Percentiles rank a stretch among this genome's conserved stretches.
These are phyloP conservation scores for Anthonomus grandis DNA, from an alignment of 1,140 invertebrate species.

Conservation along the genomic window DNA sequence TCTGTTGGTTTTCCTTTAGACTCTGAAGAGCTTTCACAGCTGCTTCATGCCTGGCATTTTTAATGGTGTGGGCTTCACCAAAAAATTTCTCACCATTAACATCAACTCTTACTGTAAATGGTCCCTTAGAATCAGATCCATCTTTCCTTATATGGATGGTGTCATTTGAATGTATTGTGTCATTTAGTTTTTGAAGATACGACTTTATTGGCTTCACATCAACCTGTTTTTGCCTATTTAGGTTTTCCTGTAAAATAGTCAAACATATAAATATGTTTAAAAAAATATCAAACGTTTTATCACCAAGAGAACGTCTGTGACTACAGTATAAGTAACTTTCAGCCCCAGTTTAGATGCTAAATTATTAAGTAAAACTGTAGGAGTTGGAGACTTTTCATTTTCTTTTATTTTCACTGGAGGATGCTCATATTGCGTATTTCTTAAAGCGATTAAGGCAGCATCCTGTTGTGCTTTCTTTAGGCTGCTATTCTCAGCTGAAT, in stretches of 20 bases:
- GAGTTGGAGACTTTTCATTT: slow-evolving; percentile 27
- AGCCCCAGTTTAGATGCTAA: slow-evolving; percentile 37
- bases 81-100: slow-evolving; percentile 32
- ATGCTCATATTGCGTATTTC: slow-evolving; percentile 33
- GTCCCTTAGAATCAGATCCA: slow-evolving; percentile 27
- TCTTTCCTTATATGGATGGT: slow-evolving; percentile 24
- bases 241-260: no score
- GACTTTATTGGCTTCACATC: slow-evolving; percentile 21
- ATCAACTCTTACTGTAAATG: slow-evolving; percentile 34
- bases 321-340: slow-evolving; percentile 27
- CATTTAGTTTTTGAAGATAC: slow-evolving; percentile 34
- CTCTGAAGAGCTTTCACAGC: slow-evolving; percentile 34
- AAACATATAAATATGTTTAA: no score
- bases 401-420: slow-evolving; percentile 32
- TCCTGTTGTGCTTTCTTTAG: slow-evolving; percentile 38
- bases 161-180: slow-evolving; percentile 26
- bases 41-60: slow-evolving; percentile 39
- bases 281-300: no score
- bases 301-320: slow-evolving; percentile 20
- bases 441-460: slow-evolving; percentile 31
- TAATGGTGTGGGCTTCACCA: slow-evolving; percentile 34
- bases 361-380: slow-evolving; percentile 40
- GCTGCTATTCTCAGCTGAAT: slow-evolving; percentile 30
- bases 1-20: slow-evolving; percentile 23
- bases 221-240: no score